Conservation (phyloP, 1,140 invertebrate genomes). For the Heterodera carotae region DNA sequence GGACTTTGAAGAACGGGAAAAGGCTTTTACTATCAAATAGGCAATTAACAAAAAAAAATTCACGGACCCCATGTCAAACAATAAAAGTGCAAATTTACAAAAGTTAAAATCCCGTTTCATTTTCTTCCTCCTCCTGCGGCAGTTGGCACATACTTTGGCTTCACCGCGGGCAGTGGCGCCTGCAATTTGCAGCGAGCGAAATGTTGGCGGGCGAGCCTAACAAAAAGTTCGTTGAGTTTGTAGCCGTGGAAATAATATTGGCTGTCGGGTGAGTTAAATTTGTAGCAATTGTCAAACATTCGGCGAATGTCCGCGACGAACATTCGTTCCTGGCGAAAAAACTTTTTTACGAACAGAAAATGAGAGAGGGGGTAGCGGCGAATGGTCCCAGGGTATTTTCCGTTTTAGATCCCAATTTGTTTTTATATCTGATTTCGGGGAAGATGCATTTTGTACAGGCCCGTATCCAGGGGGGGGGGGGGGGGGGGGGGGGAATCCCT, state of each 20-base stretch:
- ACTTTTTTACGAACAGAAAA: too few relatives aligned
- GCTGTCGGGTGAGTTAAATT: constrained; percentile 55
- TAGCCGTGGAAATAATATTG: constrained; percentile 54
- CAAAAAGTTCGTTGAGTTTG: constrained; percentile 43
- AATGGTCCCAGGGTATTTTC: constrained; percentile 5
- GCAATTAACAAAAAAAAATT: too few relatives aligned
- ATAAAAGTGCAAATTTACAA: background rate
- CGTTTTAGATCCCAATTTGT: too few relatives aligned
- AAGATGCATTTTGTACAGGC: too few relatives aligned
- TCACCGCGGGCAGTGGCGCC: constrained; percentile 20
- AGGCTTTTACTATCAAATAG: too few relatives aligned
- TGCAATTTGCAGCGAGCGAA: constrained; percentile 28
- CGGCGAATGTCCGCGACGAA: constrained; percentile 60
- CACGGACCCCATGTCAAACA: too few relatives aligned
- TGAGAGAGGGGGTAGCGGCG: background rate
- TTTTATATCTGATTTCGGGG: too few relatives aligned
- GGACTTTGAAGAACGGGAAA: too few relatives aligned
- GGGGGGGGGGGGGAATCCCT: too few relatives aligned
- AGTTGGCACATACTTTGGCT: constrained; percentile 15
- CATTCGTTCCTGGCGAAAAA: constrained; percentile 51
- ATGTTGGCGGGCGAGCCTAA: constrained; percentile 6
- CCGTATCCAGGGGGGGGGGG: too few relatives aligned
- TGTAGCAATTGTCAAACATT: constrained; percentile 64
- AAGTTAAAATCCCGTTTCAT: background rate
- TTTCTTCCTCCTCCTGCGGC: background rate